Conservation (phyloP, 2,888 invertebrate species). For the Drosophila mettleri region DNA sequence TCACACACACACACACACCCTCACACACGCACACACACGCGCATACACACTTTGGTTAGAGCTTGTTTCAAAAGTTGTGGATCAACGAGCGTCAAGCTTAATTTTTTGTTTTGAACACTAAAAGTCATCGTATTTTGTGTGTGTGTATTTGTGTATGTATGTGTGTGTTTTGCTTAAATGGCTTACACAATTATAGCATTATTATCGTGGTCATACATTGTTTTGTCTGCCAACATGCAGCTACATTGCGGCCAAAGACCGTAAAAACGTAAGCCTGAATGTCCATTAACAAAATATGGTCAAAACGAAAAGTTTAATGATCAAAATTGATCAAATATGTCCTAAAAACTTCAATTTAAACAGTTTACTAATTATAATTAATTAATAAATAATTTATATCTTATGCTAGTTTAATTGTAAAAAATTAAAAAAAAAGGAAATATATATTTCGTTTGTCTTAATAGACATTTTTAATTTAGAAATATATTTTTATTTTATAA, state of each 20-base stretch:
- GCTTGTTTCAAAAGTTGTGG: conserved; percentile 10
- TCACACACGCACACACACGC: background rate
- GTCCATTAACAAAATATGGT: conserved; percentile 7
- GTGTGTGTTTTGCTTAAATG: conserved; percentile 42
- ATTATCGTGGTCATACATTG: conserved; percentile 48
- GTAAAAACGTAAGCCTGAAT: conserved; percentile 8
- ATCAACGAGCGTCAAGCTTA: conserved; percentile 10
- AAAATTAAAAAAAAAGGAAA: no score
- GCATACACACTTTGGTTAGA: background rate
- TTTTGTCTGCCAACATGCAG: conserved; percentile 35
- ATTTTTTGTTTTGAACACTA: conserved; percentile 12
- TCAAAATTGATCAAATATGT: conserved; percentile 8
- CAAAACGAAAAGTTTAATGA: background rate
- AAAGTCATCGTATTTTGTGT: background rate
- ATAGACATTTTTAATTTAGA: no score
- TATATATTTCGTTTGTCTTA: no score
- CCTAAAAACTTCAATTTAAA: no score
- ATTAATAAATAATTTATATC: no score
- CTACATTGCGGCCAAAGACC: conserved; percentile 30
- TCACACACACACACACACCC: background rate
- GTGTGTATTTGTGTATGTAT: background rate
- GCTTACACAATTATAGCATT: conserved; percentile 62
- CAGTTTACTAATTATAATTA: no score
- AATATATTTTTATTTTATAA: no score
- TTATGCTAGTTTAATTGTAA: no score